Conservation (phyloP, 92 coral and sea anemone species). For the Heteractis magnifica region DNA sequence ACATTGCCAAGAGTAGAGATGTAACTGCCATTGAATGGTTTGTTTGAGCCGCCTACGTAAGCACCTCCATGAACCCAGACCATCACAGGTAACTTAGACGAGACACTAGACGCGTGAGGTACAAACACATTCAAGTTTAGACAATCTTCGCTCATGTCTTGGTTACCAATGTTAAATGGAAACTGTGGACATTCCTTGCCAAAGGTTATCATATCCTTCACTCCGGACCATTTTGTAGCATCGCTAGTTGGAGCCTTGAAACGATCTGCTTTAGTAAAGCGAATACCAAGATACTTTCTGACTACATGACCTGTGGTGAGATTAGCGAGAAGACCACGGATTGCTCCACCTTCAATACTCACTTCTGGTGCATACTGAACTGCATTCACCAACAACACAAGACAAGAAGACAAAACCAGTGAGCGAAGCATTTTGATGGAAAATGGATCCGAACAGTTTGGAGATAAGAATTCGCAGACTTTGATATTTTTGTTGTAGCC, state of each 20-base stretch:
- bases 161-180: background rate
- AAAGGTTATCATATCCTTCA: constrained; percentile 14
- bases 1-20: constrained; percentile 13
- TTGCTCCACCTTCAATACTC: constrained; percentile 1
- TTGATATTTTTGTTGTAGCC: too few species aligned
- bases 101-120: constrained; percentile 13
- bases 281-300: constrained; percentile 37
- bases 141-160: constrained; percentile 43
- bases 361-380: constrained; percentile 10
- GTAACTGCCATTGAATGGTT: background rate
- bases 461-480: too few species aligned
- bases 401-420: background rate
- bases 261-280: constrained; percentile 49
- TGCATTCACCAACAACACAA: background rate
- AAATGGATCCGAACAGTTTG: too few species aligned
- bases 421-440: background rate
- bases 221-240: constrained; percentile 27
- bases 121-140: constrained; percentile 42
- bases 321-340: constrained; percentile 13
- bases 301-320: constrained; percentile 14
- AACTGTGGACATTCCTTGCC: constrained; percentile 53
- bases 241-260: constrained; percentile 17
- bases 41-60: constrained; percentile 25
- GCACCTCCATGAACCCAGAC: constrained; percentile 51
- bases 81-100: constrained; percentile 34